These are phyloP conservation scores for Caenorhabditis japonica DNA, from an alignment of 2,888 invertebrate genomes.

Conservation along the genomic window DNA sequence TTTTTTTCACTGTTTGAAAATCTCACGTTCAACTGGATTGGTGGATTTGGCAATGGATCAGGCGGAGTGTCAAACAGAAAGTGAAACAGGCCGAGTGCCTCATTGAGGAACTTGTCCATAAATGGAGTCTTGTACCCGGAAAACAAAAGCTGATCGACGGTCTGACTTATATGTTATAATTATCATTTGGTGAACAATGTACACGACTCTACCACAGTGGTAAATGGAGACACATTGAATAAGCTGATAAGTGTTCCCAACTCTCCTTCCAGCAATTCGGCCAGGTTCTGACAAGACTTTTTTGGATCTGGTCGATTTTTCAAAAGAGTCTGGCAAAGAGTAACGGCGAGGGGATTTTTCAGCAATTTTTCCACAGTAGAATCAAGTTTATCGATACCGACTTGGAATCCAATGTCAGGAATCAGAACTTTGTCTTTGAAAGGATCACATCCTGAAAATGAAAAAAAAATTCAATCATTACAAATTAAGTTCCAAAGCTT, in stretches of 20 bases:
- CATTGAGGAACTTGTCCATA: conserved; percentile 51
- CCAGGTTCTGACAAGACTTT: conserved; percentile 26
- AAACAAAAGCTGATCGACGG: conserved; percentile 66
- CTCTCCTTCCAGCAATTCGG: conserved; percentile 52
- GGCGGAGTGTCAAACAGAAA: conserved; percentile 30
- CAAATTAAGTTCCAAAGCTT: too few species aligned
- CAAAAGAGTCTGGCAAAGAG: conserved; percentile 24
- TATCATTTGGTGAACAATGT: conserved; percentile 5
- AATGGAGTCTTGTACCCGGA: conserved; percentile 67
- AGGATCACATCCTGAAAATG: conserved; percentile 58
- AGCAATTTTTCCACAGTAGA: conserved; percentile 26
- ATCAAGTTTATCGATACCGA: conserved; percentile 49
- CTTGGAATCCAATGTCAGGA: conserved; percentile 65
- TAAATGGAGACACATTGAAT: conserved; percentile 62
- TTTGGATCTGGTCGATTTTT: conserved; percentile 12
- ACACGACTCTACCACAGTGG: conserved; percentile 54
- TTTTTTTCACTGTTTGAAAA: not conserved
- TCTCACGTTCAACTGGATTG: conserved; percentile 42
- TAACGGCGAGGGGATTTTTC: conserved; percentile 24
- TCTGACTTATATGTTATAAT: conserved; percentile 50
- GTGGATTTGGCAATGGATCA: conserved; percentile 32
- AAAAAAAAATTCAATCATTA: conserved; percentile 1
- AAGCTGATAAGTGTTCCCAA: conserved; percentile 60
- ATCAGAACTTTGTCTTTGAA: conserved; percentile 61
- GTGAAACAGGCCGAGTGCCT: conserved; percentile 30